A percentile compares a stretch with the other conserved stretches of the same genome.
These are phyloP conservation scores for Lacerta bilineata DNA, from an alignment of 2,797 vertebrate genomes.

Conservation along the genomic window DNA sequence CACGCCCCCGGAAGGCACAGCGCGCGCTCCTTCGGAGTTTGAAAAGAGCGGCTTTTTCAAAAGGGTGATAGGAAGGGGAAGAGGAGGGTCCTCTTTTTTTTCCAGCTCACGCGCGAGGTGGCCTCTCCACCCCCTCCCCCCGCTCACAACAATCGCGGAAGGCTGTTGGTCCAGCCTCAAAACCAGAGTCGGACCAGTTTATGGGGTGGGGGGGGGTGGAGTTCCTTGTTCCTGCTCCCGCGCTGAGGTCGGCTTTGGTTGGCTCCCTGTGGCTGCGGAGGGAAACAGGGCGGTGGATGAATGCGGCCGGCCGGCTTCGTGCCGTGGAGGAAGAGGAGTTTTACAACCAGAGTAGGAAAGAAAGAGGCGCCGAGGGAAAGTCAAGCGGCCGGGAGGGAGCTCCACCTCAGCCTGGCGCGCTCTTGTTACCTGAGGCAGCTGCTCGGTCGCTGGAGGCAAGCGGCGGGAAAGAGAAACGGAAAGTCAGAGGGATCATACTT, in stretches of 20 bases:
- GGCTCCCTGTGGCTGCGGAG: background rate
- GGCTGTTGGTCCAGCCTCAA: too few relatives aligned
- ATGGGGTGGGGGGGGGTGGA: too few relatives aligned
- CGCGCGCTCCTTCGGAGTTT: background rate
- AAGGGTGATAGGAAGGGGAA: background rate
- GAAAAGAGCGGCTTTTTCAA: slow-evolving; percentile 25
- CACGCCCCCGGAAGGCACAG: background rate
- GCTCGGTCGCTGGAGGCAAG: too few relatives aligned
- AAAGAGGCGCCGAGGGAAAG: background rate
- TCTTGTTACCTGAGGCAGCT: background rate
- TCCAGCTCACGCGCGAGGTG: background rate
- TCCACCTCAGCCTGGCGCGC: too few relatives aligned
- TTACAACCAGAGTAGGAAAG: background rate
- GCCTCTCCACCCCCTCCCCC: too few relatives aligned
- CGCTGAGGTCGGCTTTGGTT: background rate
- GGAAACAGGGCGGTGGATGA: background rate
- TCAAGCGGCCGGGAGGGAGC: background rate
- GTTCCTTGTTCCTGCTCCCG: background rate
- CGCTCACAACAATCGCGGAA: accelerated
- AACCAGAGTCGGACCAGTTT: background rate
- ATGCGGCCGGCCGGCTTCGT: too few relatives aligned
- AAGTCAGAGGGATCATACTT: accelerated
- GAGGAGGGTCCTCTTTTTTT: background rate
- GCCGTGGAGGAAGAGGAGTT: too few relatives aligned
- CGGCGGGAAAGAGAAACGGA: background rate